Conservation (phyloP, 2,888 invertebrate species). For the Microctonus aethiopoides region DNA sequence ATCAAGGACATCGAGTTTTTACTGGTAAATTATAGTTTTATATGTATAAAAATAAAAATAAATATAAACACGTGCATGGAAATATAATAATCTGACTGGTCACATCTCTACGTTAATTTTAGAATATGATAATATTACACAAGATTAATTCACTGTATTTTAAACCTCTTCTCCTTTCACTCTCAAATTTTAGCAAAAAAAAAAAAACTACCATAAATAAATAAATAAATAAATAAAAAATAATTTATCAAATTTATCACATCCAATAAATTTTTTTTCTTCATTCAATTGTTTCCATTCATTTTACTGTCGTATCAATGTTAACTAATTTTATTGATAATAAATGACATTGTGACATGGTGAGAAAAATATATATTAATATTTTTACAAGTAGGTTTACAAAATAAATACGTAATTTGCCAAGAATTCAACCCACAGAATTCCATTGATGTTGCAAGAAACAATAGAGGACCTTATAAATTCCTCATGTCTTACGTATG, state of each 20-base stretch:
- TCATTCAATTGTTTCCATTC: not conserved
- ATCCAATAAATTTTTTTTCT: not conserved
- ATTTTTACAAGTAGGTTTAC: not conserved
- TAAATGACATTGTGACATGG: not conserved
- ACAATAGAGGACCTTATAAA: conserved; percentile 44
- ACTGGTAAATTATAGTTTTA: not conserved
- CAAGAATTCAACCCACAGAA: conserved; percentile 43
- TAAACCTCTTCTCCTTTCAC: not conserved
- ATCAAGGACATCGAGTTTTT: conserved; percentile 22
- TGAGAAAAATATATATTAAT: not conserved
- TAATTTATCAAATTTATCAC: not conserved
- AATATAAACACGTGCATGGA: no score
- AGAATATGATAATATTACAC: not conserved
- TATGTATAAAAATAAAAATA: no score
- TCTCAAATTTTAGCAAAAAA: not conserved
- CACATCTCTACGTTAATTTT: not conserved
- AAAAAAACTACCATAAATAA: not conserved
- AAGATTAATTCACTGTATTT: not conserved
- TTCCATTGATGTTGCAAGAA: conserved; percentile 35
- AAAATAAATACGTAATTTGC: conserved; percentile 34
- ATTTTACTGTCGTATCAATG: not conserved
- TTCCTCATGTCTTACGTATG: conserved; percentile 43
- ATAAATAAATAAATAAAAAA: not conserved
- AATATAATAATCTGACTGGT: not conserved
- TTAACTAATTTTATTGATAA: not conserved